Evolutionary conservation across 2,113 vertebrate genomes (phyloP).

Genomic region (Colinus virginianus): DNA sequence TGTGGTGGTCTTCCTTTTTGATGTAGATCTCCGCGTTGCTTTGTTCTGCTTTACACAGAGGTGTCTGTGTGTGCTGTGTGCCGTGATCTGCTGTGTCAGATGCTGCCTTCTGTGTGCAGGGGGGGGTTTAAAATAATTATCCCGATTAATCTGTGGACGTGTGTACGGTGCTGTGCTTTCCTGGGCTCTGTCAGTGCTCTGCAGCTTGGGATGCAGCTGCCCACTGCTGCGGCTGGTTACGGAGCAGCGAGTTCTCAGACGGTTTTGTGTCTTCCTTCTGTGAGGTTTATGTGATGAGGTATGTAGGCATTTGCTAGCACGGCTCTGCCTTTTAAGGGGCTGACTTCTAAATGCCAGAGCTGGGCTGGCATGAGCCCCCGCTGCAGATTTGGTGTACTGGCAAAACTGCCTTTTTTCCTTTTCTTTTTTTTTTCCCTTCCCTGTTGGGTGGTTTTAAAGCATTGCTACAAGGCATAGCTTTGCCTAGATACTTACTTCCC

Average conservation of each 20-base stretch:
- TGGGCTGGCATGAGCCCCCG: conserved; percentile 18
- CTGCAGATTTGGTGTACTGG: not conserved
- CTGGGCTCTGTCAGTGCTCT: not conserved
- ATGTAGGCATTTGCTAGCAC: conserved; percentile 16
- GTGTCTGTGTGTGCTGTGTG: not conserved
- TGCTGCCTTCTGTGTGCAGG: not conserved
- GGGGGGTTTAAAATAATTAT: not conserved
- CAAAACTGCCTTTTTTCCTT: not conserved
- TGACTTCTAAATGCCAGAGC: conserved; percentile 48
- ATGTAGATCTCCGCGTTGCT: conserved; percentile 37
- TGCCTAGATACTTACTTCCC: not conserved
- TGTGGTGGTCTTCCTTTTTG: conserved; percentile 58
- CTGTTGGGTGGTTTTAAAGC: not conserved
- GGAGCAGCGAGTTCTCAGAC: conserved; percentile 19
- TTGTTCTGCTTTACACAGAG: conserved; percentile 37
- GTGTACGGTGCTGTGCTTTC: not conserved
- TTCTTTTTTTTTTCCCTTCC: not conserved
- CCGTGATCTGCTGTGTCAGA: not conserved
- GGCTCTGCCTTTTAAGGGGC: conserved; percentile 62
- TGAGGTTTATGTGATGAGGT: conserved; percentile 42
- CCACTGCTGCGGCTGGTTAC: not conserved
- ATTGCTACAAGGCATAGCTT: not conserved
- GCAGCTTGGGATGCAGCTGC: not conserved
- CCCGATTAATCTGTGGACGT: not conserved
- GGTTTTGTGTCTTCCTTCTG: not conserved